These are phyloP conservation scores for Aldabrachelys gigantea DNA, from an alignment of 2,113 vertebrate species.

Conservation along the genomic window DNA sequence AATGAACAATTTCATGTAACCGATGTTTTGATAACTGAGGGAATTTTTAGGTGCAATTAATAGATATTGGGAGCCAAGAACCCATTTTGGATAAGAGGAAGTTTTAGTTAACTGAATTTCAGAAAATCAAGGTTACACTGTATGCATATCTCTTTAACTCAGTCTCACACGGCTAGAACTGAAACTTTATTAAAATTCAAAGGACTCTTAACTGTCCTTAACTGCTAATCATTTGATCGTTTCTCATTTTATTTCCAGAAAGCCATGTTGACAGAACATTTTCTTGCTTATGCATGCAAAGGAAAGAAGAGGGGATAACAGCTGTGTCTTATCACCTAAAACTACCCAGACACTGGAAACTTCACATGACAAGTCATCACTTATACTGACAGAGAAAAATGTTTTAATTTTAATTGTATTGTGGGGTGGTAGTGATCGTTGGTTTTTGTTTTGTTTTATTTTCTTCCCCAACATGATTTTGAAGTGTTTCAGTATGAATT, in stretches of 20 bases:
- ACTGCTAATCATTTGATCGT: conserved; percentile 23
- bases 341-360: neutral
- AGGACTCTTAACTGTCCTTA: conserved; percentile 24
- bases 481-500: neutral
- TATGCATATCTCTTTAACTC: neutral
- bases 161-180: neutral
- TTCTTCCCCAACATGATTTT: neutral
- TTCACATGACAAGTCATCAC: neutral
- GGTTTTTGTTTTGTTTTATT: neutral
- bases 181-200: neutral
- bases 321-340: neutral
- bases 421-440: neutral
- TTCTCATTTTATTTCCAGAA: neutral
- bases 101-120: conserved; percentile 15
- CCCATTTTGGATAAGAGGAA: neutral
- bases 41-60: neutral
- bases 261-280: neutral
- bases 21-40: neutral
- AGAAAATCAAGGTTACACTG: neutral
- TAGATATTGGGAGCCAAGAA: neutral
- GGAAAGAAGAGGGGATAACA: neutral
- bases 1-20: conserved; percentile 27
- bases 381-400: neutral
- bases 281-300: neutral
- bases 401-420: neutral